Evolutionary conservation across 2,113 vertebrate species (phyloP).

Genomic region (Mormoops blainvillei): DNA sequence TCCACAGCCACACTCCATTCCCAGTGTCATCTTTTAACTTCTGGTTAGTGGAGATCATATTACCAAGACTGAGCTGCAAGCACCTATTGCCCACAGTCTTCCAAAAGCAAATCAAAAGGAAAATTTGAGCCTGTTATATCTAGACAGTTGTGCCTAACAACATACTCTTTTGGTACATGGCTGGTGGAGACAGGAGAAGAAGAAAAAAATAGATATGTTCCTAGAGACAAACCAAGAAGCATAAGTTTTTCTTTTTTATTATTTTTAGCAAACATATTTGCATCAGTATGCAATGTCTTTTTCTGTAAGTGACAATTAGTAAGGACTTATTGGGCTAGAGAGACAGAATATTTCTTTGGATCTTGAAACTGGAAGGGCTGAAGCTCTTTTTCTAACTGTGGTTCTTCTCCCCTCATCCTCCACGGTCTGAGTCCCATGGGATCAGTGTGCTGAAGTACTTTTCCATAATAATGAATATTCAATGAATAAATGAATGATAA

Average conservation of each 20-base stretch:
- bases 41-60: background rate
- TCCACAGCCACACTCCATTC: background rate
- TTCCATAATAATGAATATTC: background rate
- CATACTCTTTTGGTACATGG: slow-evolving; percentile 75
- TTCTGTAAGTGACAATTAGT: slow-evolving; percentile 81
- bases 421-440: background rate
- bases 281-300: slow-evolving; percentile 54
- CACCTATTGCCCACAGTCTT: background rate
- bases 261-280: slow-evolving; percentile 43
- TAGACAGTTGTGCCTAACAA: slow-evolving; percentile 68
- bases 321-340: slow-evolving; percentile 69
- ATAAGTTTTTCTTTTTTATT: slow-evolving; percentile 73
- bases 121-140: slow-evolving; percentile 53
- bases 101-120: background rate
- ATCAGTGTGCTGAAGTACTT: background rate
- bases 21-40: background rate
- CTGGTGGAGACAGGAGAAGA: slow-evolving; percentile 79
- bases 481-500: background rate
- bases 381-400: background rate
- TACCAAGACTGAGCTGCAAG: background rate
- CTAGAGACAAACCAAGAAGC: slow-evolving; percentile 78
- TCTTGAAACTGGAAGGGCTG: slow-evolving; percentile 31
- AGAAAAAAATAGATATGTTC: slow-evolving; percentile 66
- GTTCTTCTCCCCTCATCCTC: background rate
- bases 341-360: slow-evolving; percentile 60